These are phyloP conservation scores for Daktulosphaira vitifoliae DNA, from an alignment of 1,140 invertebrate genomes.

Conservation along the genomic window DNA sequence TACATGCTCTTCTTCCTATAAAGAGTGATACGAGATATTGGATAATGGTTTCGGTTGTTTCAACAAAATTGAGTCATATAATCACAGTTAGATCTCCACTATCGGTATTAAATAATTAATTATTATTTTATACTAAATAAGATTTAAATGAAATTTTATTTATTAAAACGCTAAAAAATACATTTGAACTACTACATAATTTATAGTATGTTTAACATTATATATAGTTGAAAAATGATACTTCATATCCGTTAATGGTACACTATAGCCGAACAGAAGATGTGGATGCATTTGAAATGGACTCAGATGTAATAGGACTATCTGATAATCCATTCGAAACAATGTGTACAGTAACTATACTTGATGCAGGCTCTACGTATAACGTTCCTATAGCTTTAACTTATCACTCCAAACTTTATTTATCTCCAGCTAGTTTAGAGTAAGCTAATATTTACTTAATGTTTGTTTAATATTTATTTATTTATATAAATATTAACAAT, in stretches of 20 bases:
- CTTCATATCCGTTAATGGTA: conserved; percentile 62
- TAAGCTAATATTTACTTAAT: conserved; percentile 44
- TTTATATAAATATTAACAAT: too few relatives aligned
- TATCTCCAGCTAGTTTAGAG: conserved; percentile 65
- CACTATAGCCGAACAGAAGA: conserved; percentile 59
- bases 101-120: conserved; percentile 52
- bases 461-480: too few relatives aligned
- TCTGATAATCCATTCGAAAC: conserved; percentile 67
- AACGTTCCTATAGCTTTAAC: conserved; percentile 68
- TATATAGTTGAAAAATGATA: conserved; percentile 64
- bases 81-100: conserved; percentile 64
- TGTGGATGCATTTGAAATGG: conserved; percentile 50
- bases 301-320: conserved; percentile 53
- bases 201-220: not conserved
- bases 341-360: conserved; percentile 58
- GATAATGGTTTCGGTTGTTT: conserved; percentile 55
- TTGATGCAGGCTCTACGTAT: conserved; percentile 64
- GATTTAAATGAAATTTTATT: not conserved
- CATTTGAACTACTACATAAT: not conserved
- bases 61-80: conserved; percentile 51
- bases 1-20: conserved; percentile 59
- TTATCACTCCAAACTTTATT: conserved; percentile 66
- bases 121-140: not conserved
- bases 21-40: conserved; percentile 60
- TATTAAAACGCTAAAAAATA: not conserved